These are phyloP conservation scores for Periparus ater DNA, from an alignment of 2,797 vertebrate species.

Conservation along the genomic window DNA sequence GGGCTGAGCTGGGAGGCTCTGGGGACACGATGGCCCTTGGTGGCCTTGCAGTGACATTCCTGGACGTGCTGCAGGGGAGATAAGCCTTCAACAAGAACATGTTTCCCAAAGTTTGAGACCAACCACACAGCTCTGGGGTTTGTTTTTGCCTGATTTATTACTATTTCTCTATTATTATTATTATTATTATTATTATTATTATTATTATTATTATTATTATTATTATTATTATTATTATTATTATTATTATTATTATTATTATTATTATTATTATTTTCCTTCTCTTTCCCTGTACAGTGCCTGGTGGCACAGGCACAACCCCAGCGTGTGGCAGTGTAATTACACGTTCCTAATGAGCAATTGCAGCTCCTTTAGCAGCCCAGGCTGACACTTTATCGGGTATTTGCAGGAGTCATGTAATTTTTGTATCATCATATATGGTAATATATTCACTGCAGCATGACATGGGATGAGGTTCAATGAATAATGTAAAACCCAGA, in stretches of 20 bases:
- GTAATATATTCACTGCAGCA: neutral
- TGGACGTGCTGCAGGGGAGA: neutral
- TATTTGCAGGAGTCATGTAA: neutral
- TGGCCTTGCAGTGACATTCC: neutral
- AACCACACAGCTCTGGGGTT: rapidly evolving
- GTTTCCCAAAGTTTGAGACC: rapidly evolving
- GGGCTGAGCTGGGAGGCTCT: neutral
- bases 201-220: neutral
- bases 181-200: too few species aligned
- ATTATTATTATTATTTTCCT: neutral
- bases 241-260: neutral
- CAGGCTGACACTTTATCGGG: neutral
- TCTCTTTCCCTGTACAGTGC: neutral
- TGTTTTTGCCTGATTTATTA: neutral
- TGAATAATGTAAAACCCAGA: constrained; percentile 5
- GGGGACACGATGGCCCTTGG: neutral
- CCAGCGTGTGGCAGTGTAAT: neutral
- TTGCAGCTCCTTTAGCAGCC: constrained; percentile 6
- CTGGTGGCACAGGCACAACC: neutral
- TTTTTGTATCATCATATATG: constrained; percentile 21
- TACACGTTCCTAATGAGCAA: neutral
- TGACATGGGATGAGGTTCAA: neutral
- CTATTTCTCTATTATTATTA: neutral
- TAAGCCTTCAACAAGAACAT: neutral
- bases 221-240: neutral